Base-by-base conservation (phyloP, 2,888 invertebrate species). In the Dromius quadrimaculatus region DNA sequence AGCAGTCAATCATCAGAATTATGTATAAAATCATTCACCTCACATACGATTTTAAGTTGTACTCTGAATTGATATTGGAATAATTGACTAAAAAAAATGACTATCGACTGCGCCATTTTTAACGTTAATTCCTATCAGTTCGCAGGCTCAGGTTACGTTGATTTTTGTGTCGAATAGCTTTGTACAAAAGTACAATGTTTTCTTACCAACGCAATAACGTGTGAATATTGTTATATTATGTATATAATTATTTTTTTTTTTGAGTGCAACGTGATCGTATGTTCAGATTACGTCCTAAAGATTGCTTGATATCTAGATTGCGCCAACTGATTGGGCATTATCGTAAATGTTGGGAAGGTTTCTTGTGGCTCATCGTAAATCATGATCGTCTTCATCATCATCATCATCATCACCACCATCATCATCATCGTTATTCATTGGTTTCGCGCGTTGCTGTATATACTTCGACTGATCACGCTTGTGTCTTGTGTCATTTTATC, bases 291-390 rank as follows among this genome's bases (percentile, higher is more conserved):
- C 8, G 8, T 22, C 41, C 15, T 36, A n/a, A n/a, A n/a, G 28
- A 62, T 62, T 70, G 70, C 70, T 70, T 70, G 70, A 70, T 70
- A 70, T 70, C 70, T 70, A 70, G 70, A 70, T 70, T 70, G 47
- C 62, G 70, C 70, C 70, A 70, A 62, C 70, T 70, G 70, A 62
- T 62, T 36, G 68, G 68, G 68, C 68, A 68, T 68, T 57, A 20
- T 59, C 45, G 32, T 69, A 70, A 50, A 70, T 70, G 70, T 70
- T 70, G 61, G 70, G 70, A 70, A 70, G 70, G 70, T 70, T 70
- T 62, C 62, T 69, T 62, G 36, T 50, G 38, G 57, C 50, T 50
- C 47, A 38, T 41, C 3, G 41, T n/a, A n/a, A n/a, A n/a, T n/a
- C n/a, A n/a, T n/a, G n/a, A n/a, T n/a, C n/a, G n/a, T n/a, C 28